Percentiles rank a stretch among this genome's conserved stretches.
Evolutionary conservation across 2,113 vertebrate genomes (phyloP).

Genomic region (Sinocyclocheilus anshuiensis): DNA sequence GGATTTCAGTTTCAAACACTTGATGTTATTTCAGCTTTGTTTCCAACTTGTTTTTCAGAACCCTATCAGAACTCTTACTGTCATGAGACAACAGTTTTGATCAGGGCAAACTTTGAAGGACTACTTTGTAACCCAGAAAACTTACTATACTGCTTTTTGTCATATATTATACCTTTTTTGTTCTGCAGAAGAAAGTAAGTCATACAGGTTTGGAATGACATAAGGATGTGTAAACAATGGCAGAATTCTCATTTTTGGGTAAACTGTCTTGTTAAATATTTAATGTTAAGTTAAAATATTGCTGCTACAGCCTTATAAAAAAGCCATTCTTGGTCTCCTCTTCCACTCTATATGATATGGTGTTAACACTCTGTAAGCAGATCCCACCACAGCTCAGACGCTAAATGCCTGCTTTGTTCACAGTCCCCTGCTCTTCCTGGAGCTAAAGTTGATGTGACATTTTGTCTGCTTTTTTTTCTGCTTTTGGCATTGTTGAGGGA

Average conservation of each 20-base stretch:
- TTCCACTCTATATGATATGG: background rate
- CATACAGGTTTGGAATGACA: background rate
- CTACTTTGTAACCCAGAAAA: too few relatives aligned
- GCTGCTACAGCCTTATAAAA: background rate
- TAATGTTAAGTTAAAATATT: background rate
- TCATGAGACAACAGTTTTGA: too few relatives aligned
- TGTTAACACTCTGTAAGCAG: constrained; percentile 52
- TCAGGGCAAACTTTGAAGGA: too few relatives aligned
- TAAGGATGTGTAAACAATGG: background rate
- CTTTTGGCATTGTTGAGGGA: constrained; percentile 73
- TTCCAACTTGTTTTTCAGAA: constrained; percentile 47
- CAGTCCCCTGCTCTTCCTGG: constrained; percentile 64
- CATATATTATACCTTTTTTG: background rate
- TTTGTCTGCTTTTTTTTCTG: constrained; percentile 66
- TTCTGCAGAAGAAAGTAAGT: background rate
- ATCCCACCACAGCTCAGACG: constrained; percentile 57
- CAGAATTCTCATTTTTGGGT: background rate
- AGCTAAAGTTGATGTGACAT: constrained; percentile 72
- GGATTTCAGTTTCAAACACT: background rate
- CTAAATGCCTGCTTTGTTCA: constrained; percentile 68
- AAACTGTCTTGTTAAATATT: background rate
- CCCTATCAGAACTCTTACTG: background rate
- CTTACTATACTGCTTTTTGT: background rate
- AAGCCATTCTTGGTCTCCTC: background rate
- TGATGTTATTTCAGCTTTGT: constrained; percentile 8